These are phyloP conservation scores for Phenganax subtilis DNA, from an alignment of 92 coral and sea anemone genomes.

Conservation along the genomic window DNA sequence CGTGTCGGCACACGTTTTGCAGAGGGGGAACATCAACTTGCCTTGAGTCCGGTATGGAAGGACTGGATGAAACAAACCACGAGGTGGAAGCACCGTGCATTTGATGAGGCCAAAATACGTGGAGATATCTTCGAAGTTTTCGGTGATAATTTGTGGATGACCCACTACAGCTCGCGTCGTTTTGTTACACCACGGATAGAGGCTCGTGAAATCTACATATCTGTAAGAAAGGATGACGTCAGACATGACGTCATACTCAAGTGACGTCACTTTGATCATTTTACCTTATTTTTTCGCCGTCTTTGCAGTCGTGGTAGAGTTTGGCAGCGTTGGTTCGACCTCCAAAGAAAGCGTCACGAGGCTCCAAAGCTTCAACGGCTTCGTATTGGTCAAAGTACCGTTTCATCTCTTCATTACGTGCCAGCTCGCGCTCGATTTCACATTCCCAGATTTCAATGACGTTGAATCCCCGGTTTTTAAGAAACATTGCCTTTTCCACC, in stretches of 20 bases:
- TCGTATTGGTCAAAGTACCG: conserved; percentile 18
- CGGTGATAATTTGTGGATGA: conserved; percentile 20
- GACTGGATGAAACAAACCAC: conserved; percentile 23
- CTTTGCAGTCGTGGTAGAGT: conserved; percentile 7
- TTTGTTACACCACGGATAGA: not conserved
- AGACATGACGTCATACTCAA: not conserved
- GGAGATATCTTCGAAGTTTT: conserved; percentile 21
- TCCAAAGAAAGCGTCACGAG: conserved; percentile 25
- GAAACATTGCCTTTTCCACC: too few species aligned
- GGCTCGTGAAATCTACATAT: not conserved
- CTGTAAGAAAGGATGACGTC: conserved; percentile 1
- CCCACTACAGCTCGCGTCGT: conserved; percentile 26
- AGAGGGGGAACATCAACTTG: not conserved
- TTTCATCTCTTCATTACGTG: not conserved
- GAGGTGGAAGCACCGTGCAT: conserved; percentile 29
- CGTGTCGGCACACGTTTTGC: conserved; percentile 10
- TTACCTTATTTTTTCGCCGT: conserved; percentile 16
- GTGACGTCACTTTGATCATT: not conserved
- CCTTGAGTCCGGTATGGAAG: conserved; percentile 20
- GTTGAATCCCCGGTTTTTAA: too few species aligned
- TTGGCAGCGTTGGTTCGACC: not conserved
- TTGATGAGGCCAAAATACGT: conserved; percentile 29
- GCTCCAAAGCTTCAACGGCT: conserved; percentile 18
- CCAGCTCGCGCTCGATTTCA: not conserved
- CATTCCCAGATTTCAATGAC: not conserved